Percentiles rank a stretch among this genome's conserved stretches.
Conservation (phyloP, 1,140 invertebrate species). For the Meloidogyne chitwoodi region DNA sequence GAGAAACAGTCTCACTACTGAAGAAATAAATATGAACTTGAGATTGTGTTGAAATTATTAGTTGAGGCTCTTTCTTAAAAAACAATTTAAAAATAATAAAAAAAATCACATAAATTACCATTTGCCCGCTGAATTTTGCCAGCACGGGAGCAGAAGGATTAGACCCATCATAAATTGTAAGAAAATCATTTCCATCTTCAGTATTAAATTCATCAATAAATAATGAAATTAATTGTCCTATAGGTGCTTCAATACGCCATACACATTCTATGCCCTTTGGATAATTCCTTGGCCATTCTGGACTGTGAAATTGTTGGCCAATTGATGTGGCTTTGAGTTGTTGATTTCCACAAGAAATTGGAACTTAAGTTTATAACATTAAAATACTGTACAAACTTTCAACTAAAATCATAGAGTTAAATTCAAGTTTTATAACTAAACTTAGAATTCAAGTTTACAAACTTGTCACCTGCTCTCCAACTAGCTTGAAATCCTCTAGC, state of each 20-base stretch:
- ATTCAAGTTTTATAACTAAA: too few relatives aligned
- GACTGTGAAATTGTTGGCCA: conserved; percentile 63
- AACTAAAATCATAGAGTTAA: too few relatives aligned
- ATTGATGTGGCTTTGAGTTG: conserved; percentile 36
- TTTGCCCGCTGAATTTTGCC: conserved; percentile 72
- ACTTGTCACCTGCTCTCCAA: conserved; percentile 64
- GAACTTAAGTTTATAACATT: conserved; percentile 14
- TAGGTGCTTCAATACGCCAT: conserved; percentile 80
- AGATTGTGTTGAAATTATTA: conserved; percentile 83
- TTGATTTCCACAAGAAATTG: conserved; percentile 40
- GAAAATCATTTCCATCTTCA: conserved; percentile 77
- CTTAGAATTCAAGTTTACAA: too few relatives aligned
- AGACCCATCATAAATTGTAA: conserved; percentile 82
- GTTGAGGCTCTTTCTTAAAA: conserved; percentile 68
- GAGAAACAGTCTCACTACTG: conserved; percentile 71
- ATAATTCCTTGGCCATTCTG: conserved; percentile 84
- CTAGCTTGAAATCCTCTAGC: conserved; percentile 75
- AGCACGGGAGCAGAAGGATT: conserved; percentile 77
- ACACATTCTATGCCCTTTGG: conserved; percentile 88
- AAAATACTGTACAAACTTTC: too few relatives aligned
- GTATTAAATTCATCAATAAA: conserved; percentile 79
- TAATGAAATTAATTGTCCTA: conserved; percentile 53
- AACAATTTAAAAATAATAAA: conserved; percentile 33
- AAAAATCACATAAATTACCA: background rate
- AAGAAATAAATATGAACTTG: conserved; percentile 71